Conservation (phyloP, 2,888 invertebrate genomes). For the Corythucha ciliata region DNA sequence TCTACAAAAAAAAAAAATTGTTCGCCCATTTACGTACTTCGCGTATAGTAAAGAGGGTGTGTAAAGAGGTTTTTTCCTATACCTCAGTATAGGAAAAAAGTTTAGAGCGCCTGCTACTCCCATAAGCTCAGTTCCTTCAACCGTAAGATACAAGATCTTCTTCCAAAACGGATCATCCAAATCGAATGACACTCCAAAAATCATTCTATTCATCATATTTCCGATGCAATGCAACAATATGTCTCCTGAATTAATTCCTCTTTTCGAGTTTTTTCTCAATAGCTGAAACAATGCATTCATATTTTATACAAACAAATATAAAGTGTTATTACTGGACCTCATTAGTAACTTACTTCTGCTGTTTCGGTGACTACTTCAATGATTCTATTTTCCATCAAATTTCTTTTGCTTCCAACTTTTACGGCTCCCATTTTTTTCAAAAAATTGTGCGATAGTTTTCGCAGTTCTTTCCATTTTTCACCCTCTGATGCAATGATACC, state of each 20-base stretch:
- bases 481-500: constrained; percentile 78
- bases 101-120: constrained; percentile 75
- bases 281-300: too few relatives aligned
- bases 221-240: constrained; percentile 62
- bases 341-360: constrained; percentile 50
- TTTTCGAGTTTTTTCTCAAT: too few relatives aligned
- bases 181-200: constrained; percentile 64
- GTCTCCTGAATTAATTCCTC: too few relatives aligned
- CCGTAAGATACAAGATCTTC: constrained; percentile 66
- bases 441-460: constrained; percentile 61
- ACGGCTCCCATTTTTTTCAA: constrained; percentile 64
- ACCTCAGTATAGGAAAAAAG: constrained; percentile 74
- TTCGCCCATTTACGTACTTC: too few relatives aligned
- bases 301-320: too few relatives aligned
- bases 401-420: constrained; percentile 52
- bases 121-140: constrained; percentile 72
- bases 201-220: constrained; percentile 63
- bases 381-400: constrained; percentile 57
- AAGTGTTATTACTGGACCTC: too few relatives aligned
- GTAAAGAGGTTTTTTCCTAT: too few relatives aligned
- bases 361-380: constrained; percentile 53
- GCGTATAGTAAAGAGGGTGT: too few relatives aligned
- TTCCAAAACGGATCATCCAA: constrained; percentile 63
- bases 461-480: constrained; percentile 69
- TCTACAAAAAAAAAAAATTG: constrained; percentile 9